Conservation (phyloP, 2,888 invertebrate species). For the Euclidia mi region DNA sequence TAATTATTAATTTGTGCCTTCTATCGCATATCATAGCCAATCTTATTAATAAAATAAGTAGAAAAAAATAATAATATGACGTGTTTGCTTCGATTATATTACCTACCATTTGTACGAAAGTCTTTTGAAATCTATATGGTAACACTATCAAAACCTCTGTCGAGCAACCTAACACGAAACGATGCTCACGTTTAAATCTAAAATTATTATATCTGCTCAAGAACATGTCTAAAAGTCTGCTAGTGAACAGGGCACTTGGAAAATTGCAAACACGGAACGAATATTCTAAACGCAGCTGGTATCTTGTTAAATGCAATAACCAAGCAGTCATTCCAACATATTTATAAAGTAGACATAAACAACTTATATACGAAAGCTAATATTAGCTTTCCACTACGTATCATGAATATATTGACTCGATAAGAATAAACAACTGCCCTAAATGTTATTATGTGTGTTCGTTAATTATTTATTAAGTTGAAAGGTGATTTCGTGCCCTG, state of each 20-base stretch:
- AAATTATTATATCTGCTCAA: conserved; percentile 13
- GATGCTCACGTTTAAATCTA: conserved; percentile 11
- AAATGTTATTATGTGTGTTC: conserved; percentile 31
- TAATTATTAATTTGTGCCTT: too few relatives aligned
- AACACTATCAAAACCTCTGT: too few relatives aligned
- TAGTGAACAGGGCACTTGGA: conserved; percentile 23
- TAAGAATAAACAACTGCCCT: conserved; percentile 42
- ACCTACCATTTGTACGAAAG: too few relatives aligned
- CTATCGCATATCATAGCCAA: too few relatives aligned
- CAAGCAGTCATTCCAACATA: conserved; percentile 26
- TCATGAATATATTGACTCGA: conserved; percentile 46
- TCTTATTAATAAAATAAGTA: too few relatives aligned
- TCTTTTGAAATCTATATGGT: too few relatives aligned
- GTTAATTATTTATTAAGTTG: conserved; percentile 32
- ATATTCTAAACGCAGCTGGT: conserved; percentile 49
- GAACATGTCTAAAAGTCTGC: neutral
- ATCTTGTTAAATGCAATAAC: conserved; percentile 24
- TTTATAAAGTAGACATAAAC: conserved; percentile 24
- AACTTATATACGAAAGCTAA: conserved; percentile 28
- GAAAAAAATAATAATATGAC: too few relatives aligned
- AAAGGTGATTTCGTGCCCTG: conserved; percentile 32
- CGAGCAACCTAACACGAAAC: too few relatives aligned
- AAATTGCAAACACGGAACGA: conserved; percentile 53
- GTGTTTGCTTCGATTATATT: too few relatives aligned
- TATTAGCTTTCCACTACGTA: conserved; percentile 27